A percentile compares a stretch with the other conserved stretches of the same genome.
phyloP scores from a whole-genome alignment of 2,797 vertebrate genomes.

The Acridotheres tristis region DNA sequence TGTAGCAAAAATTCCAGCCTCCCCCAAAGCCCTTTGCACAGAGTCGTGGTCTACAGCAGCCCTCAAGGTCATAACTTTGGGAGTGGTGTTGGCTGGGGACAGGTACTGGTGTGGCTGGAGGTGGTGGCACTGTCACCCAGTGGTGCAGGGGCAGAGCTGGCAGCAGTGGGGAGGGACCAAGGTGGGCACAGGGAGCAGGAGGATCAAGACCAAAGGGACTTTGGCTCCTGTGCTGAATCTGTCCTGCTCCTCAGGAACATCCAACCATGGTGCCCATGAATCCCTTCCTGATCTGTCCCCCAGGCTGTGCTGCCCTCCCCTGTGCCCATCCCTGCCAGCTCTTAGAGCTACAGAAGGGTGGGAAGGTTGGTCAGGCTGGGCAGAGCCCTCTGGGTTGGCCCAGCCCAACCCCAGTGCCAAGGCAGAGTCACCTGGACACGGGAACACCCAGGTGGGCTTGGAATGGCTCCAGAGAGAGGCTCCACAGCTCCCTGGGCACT shows the following conservation, averaged over 20 bases:
- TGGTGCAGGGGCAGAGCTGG: background rate
- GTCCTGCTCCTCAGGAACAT: background rate
- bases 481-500: background rate
- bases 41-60: background rate
- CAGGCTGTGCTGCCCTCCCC: background rate
- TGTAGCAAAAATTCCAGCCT: background rate
- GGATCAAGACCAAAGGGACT: too few species aligned
- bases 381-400: background rate
- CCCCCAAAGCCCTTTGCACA: too few species aligned
- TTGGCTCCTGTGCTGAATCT: background rate
- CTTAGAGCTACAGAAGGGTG: fast-evolving
- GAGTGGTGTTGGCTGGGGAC: fast-evolving
- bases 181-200: background rate
- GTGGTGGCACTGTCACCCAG: background rate
- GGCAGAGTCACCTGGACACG: background rate
- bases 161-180: fast-evolving
- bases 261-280: fast-evolving
- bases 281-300: background rate
- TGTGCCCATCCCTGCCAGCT: background rate
- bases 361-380: background rate
- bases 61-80: background rate
- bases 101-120: background rate
- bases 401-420: fast-evolving
- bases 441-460: background rate
- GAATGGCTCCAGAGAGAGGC: too few species aligned